Percentiles rank a stretch among this genome's conserved stretches.
Evolutionary conservation across 2,888 invertebrate species (phyloP).

Genomic region (Caradrina kadenii): DNA sequence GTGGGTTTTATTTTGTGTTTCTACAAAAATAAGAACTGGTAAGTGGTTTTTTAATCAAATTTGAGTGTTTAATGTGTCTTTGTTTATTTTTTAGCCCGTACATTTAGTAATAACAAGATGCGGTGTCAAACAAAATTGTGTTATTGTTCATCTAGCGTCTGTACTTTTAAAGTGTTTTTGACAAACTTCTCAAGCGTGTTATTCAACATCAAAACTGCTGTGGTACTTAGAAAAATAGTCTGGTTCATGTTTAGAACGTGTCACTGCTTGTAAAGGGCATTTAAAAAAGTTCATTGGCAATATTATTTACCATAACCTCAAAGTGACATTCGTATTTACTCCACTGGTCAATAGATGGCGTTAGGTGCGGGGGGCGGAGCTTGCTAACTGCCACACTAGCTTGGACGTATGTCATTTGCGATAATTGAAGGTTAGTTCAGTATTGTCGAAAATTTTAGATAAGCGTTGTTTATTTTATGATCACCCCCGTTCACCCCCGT

Average conservation of each 20-base stretch:
- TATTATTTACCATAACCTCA: constrained; percentile 75
- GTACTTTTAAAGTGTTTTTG: constrained; percentile 64
- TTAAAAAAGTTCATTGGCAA: constrained; percentile 29
- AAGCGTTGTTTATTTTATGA: constrained; percentile 76
- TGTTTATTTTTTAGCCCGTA: not conserved
- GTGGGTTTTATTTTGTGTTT: constrained; percentile 66
- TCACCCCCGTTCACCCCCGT: constrained; percentile 61
- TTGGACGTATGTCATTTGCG: constrained; percentile 74
- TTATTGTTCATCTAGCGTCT: constrained; percentile 67
- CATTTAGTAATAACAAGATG: constrained; percentile 20
- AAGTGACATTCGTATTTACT: constrained; percentile 64
- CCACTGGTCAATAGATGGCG: constrained; percentile 75
- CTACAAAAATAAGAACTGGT: constrained; percentile 68
- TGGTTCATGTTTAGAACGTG: constrained; percentile 12
- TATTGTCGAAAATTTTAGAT: constrained; percentile 76
- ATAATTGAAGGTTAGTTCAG: constrained; percentile 75
- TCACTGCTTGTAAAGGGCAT: not conserved
- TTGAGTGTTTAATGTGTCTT: constrained; percentile 20
- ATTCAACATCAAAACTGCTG: constrained; percentile 5
- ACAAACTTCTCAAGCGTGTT: constrained; percentile 34
- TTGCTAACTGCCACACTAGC: constrained; percentile 69
- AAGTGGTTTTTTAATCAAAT: constrained; percentile 69
- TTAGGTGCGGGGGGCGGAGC: constrained; percentile 71
- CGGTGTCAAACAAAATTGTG: constrained; percentile 44
- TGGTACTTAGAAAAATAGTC: constrained; percentile 33